phyloP scores from a whole-genome alignment of 2,113 vertebrate genomes.

The Tyrannus savana region DNA sequence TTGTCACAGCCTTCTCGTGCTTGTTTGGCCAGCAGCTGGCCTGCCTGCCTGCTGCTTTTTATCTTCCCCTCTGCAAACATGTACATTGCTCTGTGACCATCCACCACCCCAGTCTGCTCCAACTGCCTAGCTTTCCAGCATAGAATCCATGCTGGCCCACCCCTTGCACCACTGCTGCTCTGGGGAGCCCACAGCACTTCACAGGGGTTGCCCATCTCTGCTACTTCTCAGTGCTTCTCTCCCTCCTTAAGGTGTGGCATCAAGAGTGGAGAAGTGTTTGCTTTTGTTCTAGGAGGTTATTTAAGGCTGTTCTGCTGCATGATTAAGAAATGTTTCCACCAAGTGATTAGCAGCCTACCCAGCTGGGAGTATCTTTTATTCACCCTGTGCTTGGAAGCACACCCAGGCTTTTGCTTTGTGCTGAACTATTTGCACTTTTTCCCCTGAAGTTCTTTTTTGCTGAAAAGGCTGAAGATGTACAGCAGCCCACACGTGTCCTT shows the following conservation, averaged over 20 bases:
- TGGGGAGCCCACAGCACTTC: background rate
- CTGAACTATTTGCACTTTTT: background rate
- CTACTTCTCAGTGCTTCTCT: background rate
- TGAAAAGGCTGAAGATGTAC: background rate
- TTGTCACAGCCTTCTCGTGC: background rate
- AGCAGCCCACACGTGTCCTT: background rate
- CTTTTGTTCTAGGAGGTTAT: constrained; percentile 17
- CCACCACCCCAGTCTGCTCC: background rate
- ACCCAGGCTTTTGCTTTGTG: background rate
- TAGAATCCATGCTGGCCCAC: rapidly evolving
- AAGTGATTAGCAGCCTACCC: background rate
- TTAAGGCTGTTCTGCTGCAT: constrained; percentile 19
- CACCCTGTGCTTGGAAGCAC: background rate
- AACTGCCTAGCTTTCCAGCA: background rate
- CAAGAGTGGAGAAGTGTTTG: background rate
- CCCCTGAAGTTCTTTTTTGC: background rate
- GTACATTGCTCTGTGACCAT: rapidly evolving
- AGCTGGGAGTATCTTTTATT: background rate
- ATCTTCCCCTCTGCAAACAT: background rate
- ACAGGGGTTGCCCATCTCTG: background rate
- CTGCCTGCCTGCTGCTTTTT: background rate
- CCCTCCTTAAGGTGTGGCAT: background rate
- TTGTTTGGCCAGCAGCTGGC: background rate
- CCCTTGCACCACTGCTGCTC: rapidly evolving
- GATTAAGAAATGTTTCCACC: constrained; percentile 25